Conservation (phyloP, 2,113 vertebrate genomes). For the Spea bombifrons region DNA sequence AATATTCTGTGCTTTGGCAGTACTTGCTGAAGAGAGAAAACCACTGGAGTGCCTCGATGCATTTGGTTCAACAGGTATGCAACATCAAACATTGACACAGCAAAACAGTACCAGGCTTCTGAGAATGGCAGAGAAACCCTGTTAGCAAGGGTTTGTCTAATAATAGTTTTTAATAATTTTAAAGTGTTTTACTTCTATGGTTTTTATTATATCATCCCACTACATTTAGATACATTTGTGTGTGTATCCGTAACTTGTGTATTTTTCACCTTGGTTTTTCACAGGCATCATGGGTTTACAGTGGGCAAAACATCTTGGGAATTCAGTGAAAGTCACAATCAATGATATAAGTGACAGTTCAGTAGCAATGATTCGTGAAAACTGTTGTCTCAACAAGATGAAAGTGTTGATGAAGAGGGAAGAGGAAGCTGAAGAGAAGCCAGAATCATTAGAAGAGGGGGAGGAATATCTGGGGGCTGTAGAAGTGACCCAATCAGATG, state of each 20-base stretch:
- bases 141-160: no score
- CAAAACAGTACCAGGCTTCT: no score
- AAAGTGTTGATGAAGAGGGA: slow-evolving; percentile 65
- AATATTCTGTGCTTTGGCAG: slow-evolving; percentile 86
- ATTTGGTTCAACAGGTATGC: slow-evolving; percentile 91
- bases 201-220: no score
- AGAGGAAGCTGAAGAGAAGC: slow-evolving; percentile 57
- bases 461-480: slow-evolving; percentile 68
- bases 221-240: no score
- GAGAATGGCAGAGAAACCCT: no score
- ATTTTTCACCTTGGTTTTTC: neutral
- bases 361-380: slow-evolving; percentile 87
- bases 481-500: slow-evolving; percentile 92
- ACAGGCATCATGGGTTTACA: slow-evolving; percentile 97
- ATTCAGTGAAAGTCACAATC: slow-evolving; percentile 86
- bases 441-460: slow-evolving; percentile 56
- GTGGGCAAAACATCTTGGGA: slow-evolving; percentile 91
- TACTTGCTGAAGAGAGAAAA: slow-evolving; percentile 81
- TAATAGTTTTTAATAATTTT: no score
- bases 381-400: slow-evolving; percentile 90
- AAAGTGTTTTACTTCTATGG: no score
- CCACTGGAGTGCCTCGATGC: slow-evolving; percentile 94
- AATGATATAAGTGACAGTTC: slow-evolving; percentile 90
- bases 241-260: no score
- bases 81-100: neutral